Conservation (phyloP, 2,797 vertebrate species). For the Spinibarbus caldwelli region DNA sequence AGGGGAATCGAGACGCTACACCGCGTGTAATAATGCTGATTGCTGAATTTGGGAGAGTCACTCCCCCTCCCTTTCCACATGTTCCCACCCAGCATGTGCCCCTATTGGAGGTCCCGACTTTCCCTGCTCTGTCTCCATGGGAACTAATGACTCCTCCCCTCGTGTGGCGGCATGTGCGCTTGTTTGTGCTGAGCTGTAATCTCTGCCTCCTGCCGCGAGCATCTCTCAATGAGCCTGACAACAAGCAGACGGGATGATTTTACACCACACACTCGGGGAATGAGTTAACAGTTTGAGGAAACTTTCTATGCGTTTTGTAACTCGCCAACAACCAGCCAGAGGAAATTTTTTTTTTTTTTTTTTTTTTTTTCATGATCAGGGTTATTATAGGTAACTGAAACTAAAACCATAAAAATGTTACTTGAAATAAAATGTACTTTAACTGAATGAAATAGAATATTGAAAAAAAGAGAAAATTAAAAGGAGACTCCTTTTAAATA, state of each 20-base stretch:
- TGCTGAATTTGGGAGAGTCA: conserved; percentile 6
- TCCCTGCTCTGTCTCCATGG: conserved; percentile 48
- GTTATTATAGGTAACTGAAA: not conserved
- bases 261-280: not conserved
- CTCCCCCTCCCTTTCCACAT: not conserved
- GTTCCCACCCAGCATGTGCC: conserved; percentile 33
- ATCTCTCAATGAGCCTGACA: conserved; percentile 11
- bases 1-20: not conserved
- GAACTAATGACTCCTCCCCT: conserved; percentile 36
- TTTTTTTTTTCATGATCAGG: not conserved
- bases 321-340: not conserved
- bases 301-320: not conserved
- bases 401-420: not conserved
- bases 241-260: conserved; percentile 7
- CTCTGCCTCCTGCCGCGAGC: conserved; percentile 4
- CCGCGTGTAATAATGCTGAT: conserved; percentile 28
- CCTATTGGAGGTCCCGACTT: conserved; percentile 40
- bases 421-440: not conserved
- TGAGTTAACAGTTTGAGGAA: not conserved
- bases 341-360: too few relatives aligned
- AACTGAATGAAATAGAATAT: not conserved
- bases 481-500: too few relatives aligned
- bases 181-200: conserved; percentile 56
- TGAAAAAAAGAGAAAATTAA: not conserved
- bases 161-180: conserved; percentile 26